Conservation (phyloP, 2,797 vertebrate species). For the Thalassophryne amazonica region DNA sequence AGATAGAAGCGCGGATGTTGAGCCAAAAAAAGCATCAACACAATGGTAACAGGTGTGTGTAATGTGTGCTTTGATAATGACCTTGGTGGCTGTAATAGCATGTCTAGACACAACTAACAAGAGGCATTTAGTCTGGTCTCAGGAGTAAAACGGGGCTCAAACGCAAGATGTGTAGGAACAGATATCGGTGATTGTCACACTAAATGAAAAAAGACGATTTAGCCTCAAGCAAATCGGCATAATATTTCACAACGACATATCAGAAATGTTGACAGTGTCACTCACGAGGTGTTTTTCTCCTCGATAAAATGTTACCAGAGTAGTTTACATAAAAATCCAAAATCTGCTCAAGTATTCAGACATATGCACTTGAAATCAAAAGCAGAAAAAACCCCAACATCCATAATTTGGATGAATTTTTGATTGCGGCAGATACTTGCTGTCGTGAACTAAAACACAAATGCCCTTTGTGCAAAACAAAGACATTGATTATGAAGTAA, state of each 20-base stretch:
- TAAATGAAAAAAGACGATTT: slow-evolving; percentile 3
- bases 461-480: slow-evolving; percentile 85
- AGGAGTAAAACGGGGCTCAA: slow-evolving; percentile 31
- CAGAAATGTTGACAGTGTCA: slow-evolving; percentile 44
- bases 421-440: slow-evolving; percentile 83
- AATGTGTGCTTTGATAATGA: slow-evolving; percentile 70
- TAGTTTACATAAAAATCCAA: slow-evolving; percentile 63
- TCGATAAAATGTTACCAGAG: slow-evolving; percentile 56
- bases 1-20: slow-evolving; percentile 64
- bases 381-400: slow-evolving; percentile 71
- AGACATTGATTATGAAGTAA: slow-evolving; percentile 88
- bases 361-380: slow-evolving; percentile 76
- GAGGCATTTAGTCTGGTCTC: slow-evolving; percentile 50
- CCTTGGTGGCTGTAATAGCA: slow-evolving; percentile 66
- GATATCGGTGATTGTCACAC: slow-evolving; percentile 11
- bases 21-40: slow-evolving; percentile 68
- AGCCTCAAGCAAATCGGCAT: neutral
- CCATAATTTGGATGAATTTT: slow-evolving; percentile 77
- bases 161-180: slow-evolving; percentile 27
- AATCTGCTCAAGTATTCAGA: slow-evolving; percentile 76
- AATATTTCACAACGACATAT: slow-evolving; percentile 12
- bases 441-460: slow-evolving; percentile 81
- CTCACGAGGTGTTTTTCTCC: slow-evolving; percentile 10
- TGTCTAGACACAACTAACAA: slow-evolving; percentile 72
- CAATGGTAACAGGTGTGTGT: slow-evolving; percentile 78